These are phyloP conservation scores for Equus przewalskii DNA, from an alignment of 2,113 vertebrate genomes.

Conservation along the genomic window DNA sequence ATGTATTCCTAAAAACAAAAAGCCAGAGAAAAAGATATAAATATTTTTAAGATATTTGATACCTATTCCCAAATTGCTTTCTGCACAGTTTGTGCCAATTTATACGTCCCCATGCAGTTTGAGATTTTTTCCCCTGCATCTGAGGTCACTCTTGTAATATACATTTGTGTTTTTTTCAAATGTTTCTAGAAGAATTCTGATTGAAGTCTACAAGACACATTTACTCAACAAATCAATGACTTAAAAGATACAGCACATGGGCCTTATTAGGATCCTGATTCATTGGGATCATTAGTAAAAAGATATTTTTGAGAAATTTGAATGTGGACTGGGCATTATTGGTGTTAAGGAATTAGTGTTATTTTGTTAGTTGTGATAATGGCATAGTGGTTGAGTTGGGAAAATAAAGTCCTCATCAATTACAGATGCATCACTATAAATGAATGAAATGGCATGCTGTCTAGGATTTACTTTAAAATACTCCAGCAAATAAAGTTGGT, in stretches of 20 bases:
- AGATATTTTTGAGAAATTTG: neutral
- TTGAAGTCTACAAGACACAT: neutral
- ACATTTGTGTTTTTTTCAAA: neutral
- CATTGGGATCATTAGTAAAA: neutral
- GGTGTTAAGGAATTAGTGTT: neutral
- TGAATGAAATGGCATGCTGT: neutral
- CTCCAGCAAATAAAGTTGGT: neutral
- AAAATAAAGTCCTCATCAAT: neutral
- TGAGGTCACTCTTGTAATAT: neutral
- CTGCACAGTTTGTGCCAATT: neutral
- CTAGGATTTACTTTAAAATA: neutral
- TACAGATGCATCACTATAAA: neutral
- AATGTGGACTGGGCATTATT: neutral
- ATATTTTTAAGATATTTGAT: neutral
- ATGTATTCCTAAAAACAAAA: neutral
- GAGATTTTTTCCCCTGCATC: neutral
- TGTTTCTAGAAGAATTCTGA: neutral
- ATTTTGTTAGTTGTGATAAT: neutral
- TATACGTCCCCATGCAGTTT: neutral
- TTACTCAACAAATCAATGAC: neutral
- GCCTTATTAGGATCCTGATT: neutral
- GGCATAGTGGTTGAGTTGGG: neutral
- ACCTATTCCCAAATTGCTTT: neutral
- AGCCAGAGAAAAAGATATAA: neutral
- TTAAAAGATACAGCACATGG: neutral